A percentile compares a stretch with the other conserved stretches of the same genome.
phyloP scores from a whole-genome alignment of 2,888 invertebrate genomes.

The Limnephilus lunatus region DNA sequence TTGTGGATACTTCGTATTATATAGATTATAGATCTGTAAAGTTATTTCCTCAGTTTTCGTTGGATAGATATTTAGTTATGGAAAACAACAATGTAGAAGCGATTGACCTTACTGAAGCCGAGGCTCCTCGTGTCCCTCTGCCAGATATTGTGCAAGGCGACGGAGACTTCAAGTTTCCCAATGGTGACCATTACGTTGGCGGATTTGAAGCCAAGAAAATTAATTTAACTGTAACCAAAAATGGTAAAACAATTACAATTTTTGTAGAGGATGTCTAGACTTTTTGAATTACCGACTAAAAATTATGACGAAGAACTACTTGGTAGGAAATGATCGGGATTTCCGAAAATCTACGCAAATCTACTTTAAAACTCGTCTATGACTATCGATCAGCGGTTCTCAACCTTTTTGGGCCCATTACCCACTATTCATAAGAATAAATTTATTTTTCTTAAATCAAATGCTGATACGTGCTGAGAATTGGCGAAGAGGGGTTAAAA shows the following conservation, averaged over 20 bases:
- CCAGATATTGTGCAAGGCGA: constrained; percentile 70
- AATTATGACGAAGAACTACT: no score
- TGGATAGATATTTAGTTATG: background rate
- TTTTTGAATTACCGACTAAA: background rate
- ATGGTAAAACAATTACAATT: constrained; percentile 70
- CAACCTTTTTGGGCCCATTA: no score
- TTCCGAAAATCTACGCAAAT: no score
- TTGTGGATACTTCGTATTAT: background rate
- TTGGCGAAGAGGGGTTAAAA: no score
- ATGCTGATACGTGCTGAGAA: no score
- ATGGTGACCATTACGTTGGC: constrained; percentile 79
- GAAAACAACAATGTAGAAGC: background rate
- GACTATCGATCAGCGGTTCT: no score
- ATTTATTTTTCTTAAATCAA: no score
- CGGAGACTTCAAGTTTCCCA: constrained; percentile 75
- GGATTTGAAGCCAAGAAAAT: constrained; percentile 77
- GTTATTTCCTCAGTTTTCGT: background rate
- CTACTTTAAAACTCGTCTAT: no score
- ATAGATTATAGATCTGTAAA: background rate
- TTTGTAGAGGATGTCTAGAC: background rate
- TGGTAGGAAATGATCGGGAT: no score
- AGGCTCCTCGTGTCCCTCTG: background rate
- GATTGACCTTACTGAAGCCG: background rate
- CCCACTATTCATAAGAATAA: no score
- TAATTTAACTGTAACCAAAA: constrained; percentile 72